A percentile compares a stretch with the other conserved stretches of the same genome.
Evolutionary conservation across 2,888 invertebrate genomes (phyloP).

Genomic region (Sussaba pulchella): DNA sequence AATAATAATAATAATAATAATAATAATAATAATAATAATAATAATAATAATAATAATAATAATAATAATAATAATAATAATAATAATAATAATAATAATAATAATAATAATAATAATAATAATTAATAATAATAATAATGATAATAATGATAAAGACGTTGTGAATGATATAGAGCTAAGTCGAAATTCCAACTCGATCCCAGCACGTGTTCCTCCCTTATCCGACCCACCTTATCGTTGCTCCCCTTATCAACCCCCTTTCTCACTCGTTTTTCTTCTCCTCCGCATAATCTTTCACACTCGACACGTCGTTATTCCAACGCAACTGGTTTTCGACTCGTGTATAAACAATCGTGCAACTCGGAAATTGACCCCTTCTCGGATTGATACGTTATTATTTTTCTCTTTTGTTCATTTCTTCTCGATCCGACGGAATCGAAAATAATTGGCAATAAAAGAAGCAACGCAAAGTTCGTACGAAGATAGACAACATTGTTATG

Average conservation of each 20-base stretch:
- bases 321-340: background rate
- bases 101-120: background rate
- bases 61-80: no score
- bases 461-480: background rate
- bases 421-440: background rate
- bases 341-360: background rate
- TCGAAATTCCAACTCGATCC: background rate
- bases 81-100: background rate
- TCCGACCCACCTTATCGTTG: background rate
- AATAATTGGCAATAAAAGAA: background rate
- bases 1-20: no score
- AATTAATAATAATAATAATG: conserved; percentile 15
- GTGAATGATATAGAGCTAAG: conserved; percentile 8
- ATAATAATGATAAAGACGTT: background rate
- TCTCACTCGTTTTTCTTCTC: background rate
- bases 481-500: background rate
- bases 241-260: conserved; percentile 5
- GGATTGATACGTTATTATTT: background rate
- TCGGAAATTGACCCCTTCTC: background rate
- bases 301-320: background rate
- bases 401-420: no score
- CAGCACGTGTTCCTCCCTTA: background rate
- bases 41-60: no score
- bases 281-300: background rate
- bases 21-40: no score